phyloP scores from a whole-genome alignment of 2,888 invertebrate species.

The Cephus pulcher region DNA sequence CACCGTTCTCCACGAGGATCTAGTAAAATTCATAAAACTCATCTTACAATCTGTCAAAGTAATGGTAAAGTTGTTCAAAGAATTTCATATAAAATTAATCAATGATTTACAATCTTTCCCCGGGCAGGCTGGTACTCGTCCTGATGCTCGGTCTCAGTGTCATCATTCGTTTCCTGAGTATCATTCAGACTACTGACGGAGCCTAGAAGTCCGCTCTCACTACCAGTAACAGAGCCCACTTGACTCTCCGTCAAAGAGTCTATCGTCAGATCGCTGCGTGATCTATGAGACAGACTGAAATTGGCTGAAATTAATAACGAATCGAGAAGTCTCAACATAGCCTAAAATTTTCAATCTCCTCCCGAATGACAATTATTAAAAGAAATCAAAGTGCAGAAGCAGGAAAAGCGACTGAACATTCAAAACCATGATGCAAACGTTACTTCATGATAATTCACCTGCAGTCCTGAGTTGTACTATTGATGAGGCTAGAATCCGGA shows the following conservation, averaged over 20 bases:
- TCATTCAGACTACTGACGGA: slow-evolving; percentile 69
- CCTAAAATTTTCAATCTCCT: background rate
- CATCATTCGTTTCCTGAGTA: slow-evolving; percentile 66
- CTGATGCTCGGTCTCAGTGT: slow-evolving; percentile 63
- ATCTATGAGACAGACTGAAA: slow-evolving; percentile 59
- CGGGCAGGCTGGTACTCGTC: slow-evolving; percentile 75
- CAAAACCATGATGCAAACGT: background rate
- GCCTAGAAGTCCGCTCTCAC: slow-evolving; percentile 64
- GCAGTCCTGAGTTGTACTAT: slow-evolving; percentile 63
- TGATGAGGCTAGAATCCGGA: slow-evolving; percentile 63
- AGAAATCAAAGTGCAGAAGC: background rate
- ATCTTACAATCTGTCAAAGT: background rate
- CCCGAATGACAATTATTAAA: background rate
- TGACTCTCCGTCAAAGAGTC: slow-evolving; percentile 65
- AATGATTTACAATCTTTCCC: slow-evolving; percentile 71
- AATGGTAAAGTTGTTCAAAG: background rate
- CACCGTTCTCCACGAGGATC: slow-evolving; percentile 79
- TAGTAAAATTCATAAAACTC: slow-evolving; percentile 33
- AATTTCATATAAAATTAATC: background rate
- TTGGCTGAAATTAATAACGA: slow-evolving; percentile 11
- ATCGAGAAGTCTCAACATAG: background rate
- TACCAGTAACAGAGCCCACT: slow-evolving; percentile 61
- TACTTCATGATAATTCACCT: slow-evolving; percentile 48
- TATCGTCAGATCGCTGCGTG: slow-evolving; percentile 63
- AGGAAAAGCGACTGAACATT: background rate